These are phyloP conservation scores for Crax fasciolata DNA, from an alignment of 2,797 vertebrate species.

Conservation along the genomic window DNA sequence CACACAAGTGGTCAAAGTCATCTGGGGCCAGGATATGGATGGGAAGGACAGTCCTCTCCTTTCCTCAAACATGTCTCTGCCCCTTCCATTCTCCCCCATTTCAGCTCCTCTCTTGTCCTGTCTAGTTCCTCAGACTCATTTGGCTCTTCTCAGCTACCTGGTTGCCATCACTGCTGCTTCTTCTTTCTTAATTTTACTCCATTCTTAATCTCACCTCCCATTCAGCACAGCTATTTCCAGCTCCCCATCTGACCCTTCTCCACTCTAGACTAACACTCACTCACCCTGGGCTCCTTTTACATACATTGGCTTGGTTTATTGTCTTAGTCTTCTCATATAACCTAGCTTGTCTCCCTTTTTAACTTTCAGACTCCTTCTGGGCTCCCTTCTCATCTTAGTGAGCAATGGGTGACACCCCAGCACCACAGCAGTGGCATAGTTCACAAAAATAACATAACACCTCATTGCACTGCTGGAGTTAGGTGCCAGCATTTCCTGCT, in stretches of 20 bases:
- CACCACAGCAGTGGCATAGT: background rate
- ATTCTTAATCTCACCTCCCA: background rate
- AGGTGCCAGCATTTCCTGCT: background rate
- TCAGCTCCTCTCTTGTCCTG: background rate
- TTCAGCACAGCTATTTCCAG: slow-evolving; percentile 12
- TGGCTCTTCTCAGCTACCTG: background rate
- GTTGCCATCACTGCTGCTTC: background rate
- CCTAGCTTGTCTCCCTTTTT: background rate
- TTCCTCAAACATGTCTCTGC: background rate
- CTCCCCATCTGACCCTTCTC: background rate
- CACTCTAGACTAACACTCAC: background rate
- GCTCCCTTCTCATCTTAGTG: background rate
- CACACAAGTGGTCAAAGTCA: background rate
- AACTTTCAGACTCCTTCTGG: background rate
- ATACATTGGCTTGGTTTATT: background rate
- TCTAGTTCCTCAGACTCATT: background rate
- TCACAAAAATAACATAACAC: background rate
- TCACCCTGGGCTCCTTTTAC: background rate
- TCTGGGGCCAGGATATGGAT: background rate
- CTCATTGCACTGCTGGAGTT: background rate
- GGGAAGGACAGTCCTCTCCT: background rate
- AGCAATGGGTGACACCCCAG: background rate
- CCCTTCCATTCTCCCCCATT: background rate
- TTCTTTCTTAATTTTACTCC: background rate
- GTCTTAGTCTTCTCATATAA: background rate